These are phyloP conservation scores for Archips crataeganus DNA, from an alignment of 2,888 invertebrate genomes.

Conservation along the genomic window DNA sequence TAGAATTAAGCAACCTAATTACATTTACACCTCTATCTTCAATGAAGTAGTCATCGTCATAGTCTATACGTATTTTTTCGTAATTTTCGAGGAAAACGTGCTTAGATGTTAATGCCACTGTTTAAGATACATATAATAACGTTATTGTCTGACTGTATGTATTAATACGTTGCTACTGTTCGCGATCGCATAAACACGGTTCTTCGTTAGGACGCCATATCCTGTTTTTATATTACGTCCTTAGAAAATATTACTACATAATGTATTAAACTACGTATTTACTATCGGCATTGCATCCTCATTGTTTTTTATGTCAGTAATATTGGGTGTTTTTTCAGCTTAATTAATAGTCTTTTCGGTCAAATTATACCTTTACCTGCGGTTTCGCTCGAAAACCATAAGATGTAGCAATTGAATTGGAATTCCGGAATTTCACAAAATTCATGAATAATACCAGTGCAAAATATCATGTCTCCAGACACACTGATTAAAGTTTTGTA, in stretches of 20 bases:
- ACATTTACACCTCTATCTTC: neutral
- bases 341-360: neutral
- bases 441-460: too few relatives aligned
- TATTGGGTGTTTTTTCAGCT: neutral
- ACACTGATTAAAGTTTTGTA: too few relatives aligned
- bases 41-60: neutral
- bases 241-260: neutral
- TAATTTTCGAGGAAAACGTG: neutral
- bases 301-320: neutral
- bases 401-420: too few relatives aligned
- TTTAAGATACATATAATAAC: neutral
- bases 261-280: neutral
- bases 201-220: constrained; percentile 10
- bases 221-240: constrained; percentile 2
- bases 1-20: neutral
- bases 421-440: too few relatives aligned
- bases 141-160: constrained; percentile 2
- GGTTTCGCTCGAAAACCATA: too few relatives aligned
- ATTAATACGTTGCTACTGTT: constrained; percentile 18
- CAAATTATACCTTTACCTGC: neutral
- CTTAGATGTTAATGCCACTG: neutral
- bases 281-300: neutral
- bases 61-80: neutral
- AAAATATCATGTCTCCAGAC: too few relatives aligned
- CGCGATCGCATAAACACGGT: constrained; percentile 1